Evolutionary conservation across 1,140 invertebrate species (phyloP), one percentile per base, ranked within the genome.

Genomic region (Trichogramma pretiosum): DNA sequence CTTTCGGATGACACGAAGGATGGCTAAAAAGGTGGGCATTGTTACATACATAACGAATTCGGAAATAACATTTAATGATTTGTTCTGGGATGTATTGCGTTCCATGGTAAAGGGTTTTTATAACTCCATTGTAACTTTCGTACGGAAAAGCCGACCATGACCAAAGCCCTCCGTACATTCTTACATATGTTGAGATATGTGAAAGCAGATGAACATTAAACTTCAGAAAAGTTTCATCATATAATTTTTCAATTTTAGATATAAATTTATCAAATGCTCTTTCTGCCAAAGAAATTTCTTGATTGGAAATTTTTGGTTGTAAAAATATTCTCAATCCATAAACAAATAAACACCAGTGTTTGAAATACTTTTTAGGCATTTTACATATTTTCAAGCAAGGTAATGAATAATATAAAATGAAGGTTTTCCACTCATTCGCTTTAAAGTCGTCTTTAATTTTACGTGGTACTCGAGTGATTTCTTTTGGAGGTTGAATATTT

Each of bases 211-310:
- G 49, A 5, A 51, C 22, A 32, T 51, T 51, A n/a, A 10, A 51
- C 14, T 32, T 54, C 52, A 50, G 46, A 13, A 37, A 43, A 2
- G 18, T 28, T 49, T 34, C 17, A 3, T 43, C 42, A 19, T 54
- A 54, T 22, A 54, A 44, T 17, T 5, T 9, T 43, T 54, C 21
- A 2, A 24, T 13, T 22, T 50, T 37, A 13, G 16, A 28, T 11
- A 50, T 43, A 43, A 54, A 54, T n/a, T 42, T 35, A 47, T 38
- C n/a, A 11, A 52, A 39, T 13, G 47, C 22, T 1, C 34, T 11
- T 35, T 47, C 36, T 3, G 32, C 14, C 19, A 21, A n/a, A n/a
- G n/a, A n/a, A n/a, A n/a, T n/a, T n/a, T n/a, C n/a, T n/a, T n/a
- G n/a, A n/a, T n/a, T n/a, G n/a, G n/a, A n/a, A n/a, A n/a, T n/a